Evolutionary conservation across 92 coral and sea anemone genomes (phyloP).

Genomic region (Nematostella vectensis): DNA sequence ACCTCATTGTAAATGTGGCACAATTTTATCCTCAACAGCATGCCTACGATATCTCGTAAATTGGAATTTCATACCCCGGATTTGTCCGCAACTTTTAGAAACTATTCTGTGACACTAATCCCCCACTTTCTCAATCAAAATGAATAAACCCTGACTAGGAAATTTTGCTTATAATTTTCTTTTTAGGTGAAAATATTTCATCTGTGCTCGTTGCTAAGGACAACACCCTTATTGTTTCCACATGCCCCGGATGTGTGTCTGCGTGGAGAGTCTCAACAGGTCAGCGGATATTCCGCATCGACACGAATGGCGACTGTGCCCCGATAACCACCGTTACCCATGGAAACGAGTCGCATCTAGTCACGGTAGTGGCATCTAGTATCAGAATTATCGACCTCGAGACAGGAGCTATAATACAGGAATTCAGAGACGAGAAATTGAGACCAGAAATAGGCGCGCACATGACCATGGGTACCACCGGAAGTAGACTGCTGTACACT

Average conservation of each 20-base stretch:
- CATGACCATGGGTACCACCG: not conserved
- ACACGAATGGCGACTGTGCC: slow-evolving; percentile 15
- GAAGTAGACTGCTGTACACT: slow-evolving; percentile 20
- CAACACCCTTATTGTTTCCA: slow-evolving; percentile 46
- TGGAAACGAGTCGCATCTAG: slow-evolving; percentile 13
- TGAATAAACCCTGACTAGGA: too few species aligned
- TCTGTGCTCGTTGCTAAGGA: slow-evolving; percentile 31
- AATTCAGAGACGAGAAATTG: slow-evolving; percentile 21
- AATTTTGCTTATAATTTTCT: too few species aligned
- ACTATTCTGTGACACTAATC: too few species aligned
- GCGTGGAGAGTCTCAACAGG: slow-evolving; percentile 65
- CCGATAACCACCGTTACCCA: slow-evolving; percentile 30
- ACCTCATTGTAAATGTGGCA: too few species aligned
- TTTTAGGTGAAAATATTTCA: slow-evolving; percentile 38
- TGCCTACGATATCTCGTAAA: too few species aligned
- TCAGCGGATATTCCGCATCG: slow-evolving; percentile 36
- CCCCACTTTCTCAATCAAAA: too few species aligned
- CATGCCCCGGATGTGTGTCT: slow-evolving; percentile 34
- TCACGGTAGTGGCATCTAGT: slow-evolving; percentile 11
- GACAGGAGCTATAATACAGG: slow-evolving; percentile 19
- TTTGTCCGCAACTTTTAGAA: too few species aligned
- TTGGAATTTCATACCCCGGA: too few species aligned
- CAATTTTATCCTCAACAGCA: too few species aligned
- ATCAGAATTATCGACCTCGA: slow-evolving; percentile 36
- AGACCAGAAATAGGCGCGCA: not conserved